Evolutionary conservation across 2,888 invertebrate genomes (phyloP).

Genomic region (Diadromus collaris): DNA sequence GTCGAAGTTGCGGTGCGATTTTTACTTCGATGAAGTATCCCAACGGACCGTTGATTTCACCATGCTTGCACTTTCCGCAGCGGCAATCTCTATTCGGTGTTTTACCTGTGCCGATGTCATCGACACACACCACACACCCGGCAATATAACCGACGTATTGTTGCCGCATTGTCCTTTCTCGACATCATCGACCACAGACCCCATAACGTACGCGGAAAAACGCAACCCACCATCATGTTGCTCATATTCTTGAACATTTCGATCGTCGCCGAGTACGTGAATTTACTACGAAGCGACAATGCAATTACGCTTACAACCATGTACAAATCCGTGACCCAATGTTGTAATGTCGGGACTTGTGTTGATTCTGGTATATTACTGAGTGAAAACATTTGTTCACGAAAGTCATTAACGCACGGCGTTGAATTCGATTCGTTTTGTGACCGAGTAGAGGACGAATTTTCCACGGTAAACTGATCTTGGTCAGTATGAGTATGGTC

Average conservation of each 20-base stretch:
- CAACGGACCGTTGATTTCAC: neutral
- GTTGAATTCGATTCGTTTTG: conserved; percentile 3
- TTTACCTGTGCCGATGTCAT: neutral
- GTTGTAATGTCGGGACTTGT: neutral
- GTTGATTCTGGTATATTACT: neutral
- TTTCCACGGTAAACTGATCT: neutral
- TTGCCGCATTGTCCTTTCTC: conserved; percentile 8
- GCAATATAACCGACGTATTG: neutral
- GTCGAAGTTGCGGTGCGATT: conserved; percentile 22
- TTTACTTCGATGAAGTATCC: conserved; percentile 29
- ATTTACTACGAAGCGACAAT: neutral
- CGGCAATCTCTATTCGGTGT: neutral
- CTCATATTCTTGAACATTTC: neutral
- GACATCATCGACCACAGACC: conserved; percentile 9
- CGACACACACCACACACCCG: conserved; percentile 2
- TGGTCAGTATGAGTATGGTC: too few relatives aligned
- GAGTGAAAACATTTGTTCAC: conserved; percentile 1
- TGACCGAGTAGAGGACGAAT: neutral
- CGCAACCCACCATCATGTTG: neutral
- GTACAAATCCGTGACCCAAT: neutral
- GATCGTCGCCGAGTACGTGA: neutral
- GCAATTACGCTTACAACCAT: neutral
- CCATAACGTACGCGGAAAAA: neutral
- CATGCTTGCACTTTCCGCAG: neutral
- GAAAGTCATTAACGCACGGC: conserved; percentile 5